phyloP scores from a whole-genome alignment of 2,888 invertebrate species.

The Andrena dorsata region DNA sequence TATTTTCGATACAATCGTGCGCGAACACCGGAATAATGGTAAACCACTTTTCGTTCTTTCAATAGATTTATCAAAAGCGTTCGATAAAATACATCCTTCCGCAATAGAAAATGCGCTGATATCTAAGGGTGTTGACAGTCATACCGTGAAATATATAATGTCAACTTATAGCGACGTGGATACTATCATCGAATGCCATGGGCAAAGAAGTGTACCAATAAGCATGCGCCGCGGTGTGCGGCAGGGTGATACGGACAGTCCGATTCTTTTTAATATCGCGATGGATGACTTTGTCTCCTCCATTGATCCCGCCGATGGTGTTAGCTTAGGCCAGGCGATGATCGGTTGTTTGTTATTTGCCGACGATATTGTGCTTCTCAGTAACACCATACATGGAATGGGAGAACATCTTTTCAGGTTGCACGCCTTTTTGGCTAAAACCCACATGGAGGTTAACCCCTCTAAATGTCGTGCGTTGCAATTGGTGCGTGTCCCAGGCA shows the following conservation, averaged over 20 bases:
- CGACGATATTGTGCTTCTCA: constrained; percentile 1
- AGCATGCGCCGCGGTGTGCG: constrained; percentile 6
- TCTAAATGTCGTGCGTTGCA: constrained; percentile 10
- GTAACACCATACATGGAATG: background rate
- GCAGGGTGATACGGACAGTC: constrained; percentile 12
- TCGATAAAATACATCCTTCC: background rate
- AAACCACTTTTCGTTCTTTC: constrained; percentile 4
- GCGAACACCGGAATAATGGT: background rate
- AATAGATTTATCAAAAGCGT: constrained; percentile 2
- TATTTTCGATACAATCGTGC: background rate
- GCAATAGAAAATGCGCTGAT: background rate
- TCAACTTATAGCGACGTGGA: constrained; percentile 2
- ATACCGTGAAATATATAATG: constrained; percentile 13
- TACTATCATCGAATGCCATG: constrained; percentile 9
- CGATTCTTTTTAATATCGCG: constrained; percentile 13
- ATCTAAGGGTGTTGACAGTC: background rate
- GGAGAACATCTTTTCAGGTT: background rate
- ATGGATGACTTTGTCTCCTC: constrained; percentile 8
- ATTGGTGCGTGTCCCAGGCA: background rate
- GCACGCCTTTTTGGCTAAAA: background rate
- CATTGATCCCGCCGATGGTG: background rate
- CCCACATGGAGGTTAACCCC: constrained; percentile 14
- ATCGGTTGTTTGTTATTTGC: constrained; percentile 2
- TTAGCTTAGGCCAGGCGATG: background rate
- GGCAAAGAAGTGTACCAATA: constrained; percentile 1